phyloP scores from a whole-genome alignment of 64 coral and sea anemone genomes.

The Acropora tenuis region DNA sequence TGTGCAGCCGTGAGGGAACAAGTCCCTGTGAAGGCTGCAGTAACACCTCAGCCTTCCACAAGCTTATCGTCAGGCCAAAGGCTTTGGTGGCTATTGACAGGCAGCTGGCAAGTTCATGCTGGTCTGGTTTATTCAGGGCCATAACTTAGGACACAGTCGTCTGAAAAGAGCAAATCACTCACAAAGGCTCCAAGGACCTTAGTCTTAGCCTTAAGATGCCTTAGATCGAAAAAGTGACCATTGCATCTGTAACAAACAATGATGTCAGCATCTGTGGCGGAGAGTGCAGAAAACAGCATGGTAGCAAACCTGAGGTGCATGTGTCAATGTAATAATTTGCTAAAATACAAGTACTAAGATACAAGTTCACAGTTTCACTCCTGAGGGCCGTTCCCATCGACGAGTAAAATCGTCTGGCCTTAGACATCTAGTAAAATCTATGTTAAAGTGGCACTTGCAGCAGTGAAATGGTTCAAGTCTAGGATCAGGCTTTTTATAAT shows the following conservation, averaged over 20 bases:
- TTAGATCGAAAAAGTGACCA: neutral
- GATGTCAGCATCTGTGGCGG: neutral
- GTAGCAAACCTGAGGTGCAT: neutral
- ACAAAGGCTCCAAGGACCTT: neutral
- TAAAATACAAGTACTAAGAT: no score
- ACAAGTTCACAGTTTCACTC: no score
- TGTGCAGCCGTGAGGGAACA: neutral
- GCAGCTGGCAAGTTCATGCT: neutral
- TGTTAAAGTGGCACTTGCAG: no score
- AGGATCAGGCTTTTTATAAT: no score
- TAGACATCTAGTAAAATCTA: no score
- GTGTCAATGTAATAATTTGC: no score
- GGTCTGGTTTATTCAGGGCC: neutral
- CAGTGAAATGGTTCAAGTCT: no score
- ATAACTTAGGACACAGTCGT: neutral
- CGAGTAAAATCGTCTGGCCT: no score
- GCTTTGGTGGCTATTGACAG: neutral
- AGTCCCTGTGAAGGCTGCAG: neutral
- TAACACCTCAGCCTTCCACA: neutral
- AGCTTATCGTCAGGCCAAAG: neutral
- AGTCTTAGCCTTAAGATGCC: no score
- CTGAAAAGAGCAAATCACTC: neutral
- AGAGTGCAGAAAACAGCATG: neutral
- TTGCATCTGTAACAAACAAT: neutral
- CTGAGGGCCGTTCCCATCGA: no score